Base-by-base conservation (phyloP, 1,140 invertebrate genomes). In the Argopecten irradians region DNA sequence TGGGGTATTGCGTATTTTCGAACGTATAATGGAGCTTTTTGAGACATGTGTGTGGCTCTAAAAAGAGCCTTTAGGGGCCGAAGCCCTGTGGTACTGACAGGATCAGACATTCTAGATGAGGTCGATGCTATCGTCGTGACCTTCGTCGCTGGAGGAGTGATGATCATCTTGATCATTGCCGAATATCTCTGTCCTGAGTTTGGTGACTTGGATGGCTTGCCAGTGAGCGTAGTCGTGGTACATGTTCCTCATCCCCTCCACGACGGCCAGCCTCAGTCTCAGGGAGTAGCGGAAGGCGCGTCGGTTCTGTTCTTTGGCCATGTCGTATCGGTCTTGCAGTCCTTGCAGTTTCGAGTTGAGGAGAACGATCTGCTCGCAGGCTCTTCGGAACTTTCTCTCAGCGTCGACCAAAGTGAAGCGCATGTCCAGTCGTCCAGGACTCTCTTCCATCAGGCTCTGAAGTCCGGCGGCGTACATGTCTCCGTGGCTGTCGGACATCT, bases 171-270 rank as follows among this genome's bases (percentile, higher is more conserved):
- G 36, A 28, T 28, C 36, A 82, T 88, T 86, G n/a, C 89, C 89
- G 39, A 86, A 91, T 2, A 82, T 82, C 8, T 8, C 71, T 8
- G 19, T 82, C 33, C 32, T 22, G 34, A 14, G 83, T 34, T 83
- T 32, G 11, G 13, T 85, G 19, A 43, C 43, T 22, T n/a, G 22
- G 11, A 35, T 33, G 83, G 83, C 87, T 71, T 90, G 89, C 41
- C 87, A 88, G 32, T 89, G 88, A 34, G 91, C 91, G 82, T 91
- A 92, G 41, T 91, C 90, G 41, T 90, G 91, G 35, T 92, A 92
- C 87, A 91, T 88, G 82, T 91, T 91, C n/a, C 91, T 86, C 5
- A 92, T 39, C 5, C 89, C 91, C 33, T 92, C 90, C 0, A 92
- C 88, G 19, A 91, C 88, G 28, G 91, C 91, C 35, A 92, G 83